Evolutionary conservation across 2,797 vertebrate species (phyloP), one percentile per base, ranked within the genome.

Genomic region (Hybognathus amarus): DNA sequence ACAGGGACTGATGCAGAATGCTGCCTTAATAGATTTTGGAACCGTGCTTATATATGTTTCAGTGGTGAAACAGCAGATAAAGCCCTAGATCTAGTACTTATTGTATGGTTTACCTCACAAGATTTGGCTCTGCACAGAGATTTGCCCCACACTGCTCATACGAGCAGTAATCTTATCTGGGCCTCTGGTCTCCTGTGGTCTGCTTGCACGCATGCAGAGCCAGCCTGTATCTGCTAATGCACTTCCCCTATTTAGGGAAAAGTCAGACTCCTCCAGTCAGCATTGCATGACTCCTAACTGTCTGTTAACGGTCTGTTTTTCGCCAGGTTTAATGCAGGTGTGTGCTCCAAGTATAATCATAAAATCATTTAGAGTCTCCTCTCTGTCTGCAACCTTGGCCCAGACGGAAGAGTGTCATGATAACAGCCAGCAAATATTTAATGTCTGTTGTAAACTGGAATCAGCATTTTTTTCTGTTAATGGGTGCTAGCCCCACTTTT

Each of bases 161-260:
- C 85, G 82, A 88, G 86, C 87, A 87, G 87, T 88, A 86, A 90
- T 92, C 90, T 92, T 93, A 93, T 92, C 90, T 83, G 30, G 71
- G 87, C 83, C 85, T 79, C 75, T 91, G 85, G 86, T 87, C 77
- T n/a, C 88, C 87, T 88, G 77, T 40, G 87, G 89, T 76, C 79
- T 85, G 85, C 88, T 90, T 84, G 89, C 88, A 86, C 77, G 85
- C 88, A 86, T 75, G 85, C 89, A 90, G 77, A 81, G 78, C 79
- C 64, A 80, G 75, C 50, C 38, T 59, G 52, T 82, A 63, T 71
- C 61, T 76, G 88, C 77, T n/a, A 74, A 71, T 82, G 59, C 81
- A 85, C 82, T 89, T 90, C 83, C 90, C 87, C 78, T 1, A 56
- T 66, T 85, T 38, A 76, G 42, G 24, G 20, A 74, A 80, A 66